phyloP scores from a whole-genome alignment of 2,797 vertebrate genomes.

The Petrocephalus sullivani region DNA sequence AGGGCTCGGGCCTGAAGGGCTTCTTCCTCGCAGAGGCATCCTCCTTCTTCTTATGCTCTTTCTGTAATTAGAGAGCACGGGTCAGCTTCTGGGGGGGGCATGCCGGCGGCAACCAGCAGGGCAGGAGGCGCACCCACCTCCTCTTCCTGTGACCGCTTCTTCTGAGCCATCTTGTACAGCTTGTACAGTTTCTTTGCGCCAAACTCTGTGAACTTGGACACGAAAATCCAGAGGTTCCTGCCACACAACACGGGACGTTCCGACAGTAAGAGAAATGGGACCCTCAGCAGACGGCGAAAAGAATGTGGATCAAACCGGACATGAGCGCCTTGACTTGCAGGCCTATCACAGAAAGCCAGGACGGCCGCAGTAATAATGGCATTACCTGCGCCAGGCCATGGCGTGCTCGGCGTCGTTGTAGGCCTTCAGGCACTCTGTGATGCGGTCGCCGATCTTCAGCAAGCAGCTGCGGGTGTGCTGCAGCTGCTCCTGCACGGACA shows the following conservation, averaged over 20 bases:
- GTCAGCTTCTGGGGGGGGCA: background rate
- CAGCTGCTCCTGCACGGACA: conserved; percentile 89
- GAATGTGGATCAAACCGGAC: background rate
- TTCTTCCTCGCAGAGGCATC: conserved; percentile 72
- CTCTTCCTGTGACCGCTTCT: conserved; percentile 88
- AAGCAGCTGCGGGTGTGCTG: conserved; percentile 94
- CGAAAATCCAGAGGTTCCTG: conserved; percentile 99
- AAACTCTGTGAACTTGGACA: conserved; percentile 99
- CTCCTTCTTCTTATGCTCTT: conserved; percentile 93
- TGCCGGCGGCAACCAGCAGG: background rate
- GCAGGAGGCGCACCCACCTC: conserved; percentile 63
- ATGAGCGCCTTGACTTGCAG: background rate
- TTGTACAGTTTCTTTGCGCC: conserved; percentile 94
- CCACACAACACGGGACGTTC: conserved; percentile 22
- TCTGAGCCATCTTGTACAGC: conserved; percentile 97
- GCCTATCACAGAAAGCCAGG: background rate
- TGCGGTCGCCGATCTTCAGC: conserved; percentile 94
- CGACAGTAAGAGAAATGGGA: background rate
- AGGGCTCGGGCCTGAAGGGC: conserved; percentile 78
- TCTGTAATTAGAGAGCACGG: conserved; percentile 37
- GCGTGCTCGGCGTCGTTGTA: conserved; percentile 89
- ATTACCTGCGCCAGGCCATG: conserved; percentile 87
- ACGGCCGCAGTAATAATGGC: no score
- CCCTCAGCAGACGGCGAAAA: background rate
- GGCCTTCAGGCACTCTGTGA: conserved; percentile 96